Evolutionary conservation across 2,888 invertebrate genomes (phyloP).

Genomic region (Drosophila paracracens): DNA sequence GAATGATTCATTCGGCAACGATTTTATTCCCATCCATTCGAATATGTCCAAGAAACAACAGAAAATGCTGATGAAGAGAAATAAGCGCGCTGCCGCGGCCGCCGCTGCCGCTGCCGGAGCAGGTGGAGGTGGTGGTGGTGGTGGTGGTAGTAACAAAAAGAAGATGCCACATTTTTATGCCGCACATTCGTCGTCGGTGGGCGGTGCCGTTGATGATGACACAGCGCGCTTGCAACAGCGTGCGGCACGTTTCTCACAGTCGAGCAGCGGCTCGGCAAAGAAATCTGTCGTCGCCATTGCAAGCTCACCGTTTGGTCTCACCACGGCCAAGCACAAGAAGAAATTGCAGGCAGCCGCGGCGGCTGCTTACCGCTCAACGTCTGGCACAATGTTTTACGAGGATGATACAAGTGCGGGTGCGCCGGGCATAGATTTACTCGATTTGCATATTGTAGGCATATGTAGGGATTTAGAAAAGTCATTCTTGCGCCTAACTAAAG

Average conservation of each 20-base stretch:
- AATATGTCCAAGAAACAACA: constrained; percentile 82
- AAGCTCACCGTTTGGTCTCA: constrained; percentile 77
- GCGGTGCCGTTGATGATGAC: constrained; percentile 89
- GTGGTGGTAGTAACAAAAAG: constrained; percentile 84
- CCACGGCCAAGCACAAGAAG: constrained; percentile 70
- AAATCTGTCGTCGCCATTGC: constrained; percentile 82
- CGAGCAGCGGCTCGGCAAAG: constrained; percentile 68
- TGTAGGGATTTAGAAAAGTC: constrained; percentile 98
- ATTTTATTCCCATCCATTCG: constrained; percentile 80
- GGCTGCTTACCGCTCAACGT: constrained; percentile 32
- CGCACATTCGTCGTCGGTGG: constrained; percentile 87
- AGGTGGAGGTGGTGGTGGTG: constrained; percentile 27
- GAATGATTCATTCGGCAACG: constrained; percentile 84
- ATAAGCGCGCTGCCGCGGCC: constrained; percentile 70
- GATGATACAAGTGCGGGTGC: constrained; percentile 86
- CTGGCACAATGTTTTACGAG: constrained; percentile 86
- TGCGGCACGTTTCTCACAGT: constrained; percentile 92
- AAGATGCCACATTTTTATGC: constrained; percentile 87
- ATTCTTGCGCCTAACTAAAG: constrained; percentile 97
- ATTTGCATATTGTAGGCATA: constrained; percentile 96
- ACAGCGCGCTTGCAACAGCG: constrained; percentile 93
- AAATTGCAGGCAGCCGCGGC: constrained; percentile 51
- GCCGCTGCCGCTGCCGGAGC: constrained; percentile 30
- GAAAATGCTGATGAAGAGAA: constrained; percentile 84
- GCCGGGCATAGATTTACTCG: constrained; percentile 92